These are phyloP conservation scores for Chrysomela aeneicollis DNA, from an alignment of 2,888 invertebrate species.

Conservation along the genomic window DNA sequence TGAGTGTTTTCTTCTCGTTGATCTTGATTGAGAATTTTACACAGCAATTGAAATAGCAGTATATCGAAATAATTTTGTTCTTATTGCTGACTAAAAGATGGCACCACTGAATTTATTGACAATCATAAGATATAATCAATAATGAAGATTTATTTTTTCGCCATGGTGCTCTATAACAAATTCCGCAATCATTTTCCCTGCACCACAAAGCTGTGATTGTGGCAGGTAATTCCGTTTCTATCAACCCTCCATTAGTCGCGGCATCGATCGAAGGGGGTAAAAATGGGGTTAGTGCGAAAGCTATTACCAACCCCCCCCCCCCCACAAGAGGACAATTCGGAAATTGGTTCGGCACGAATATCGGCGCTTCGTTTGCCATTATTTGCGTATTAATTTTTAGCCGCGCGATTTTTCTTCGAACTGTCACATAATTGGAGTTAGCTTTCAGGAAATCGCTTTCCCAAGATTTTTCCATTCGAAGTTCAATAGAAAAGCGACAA, in stretches of 20 bases:
- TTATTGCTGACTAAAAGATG: too few relatives aligned
- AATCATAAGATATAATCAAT: too few relatives aligned
- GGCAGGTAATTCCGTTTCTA: constrained; percentile 35
- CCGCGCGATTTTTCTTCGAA: constrained; percentile 31
- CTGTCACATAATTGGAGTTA: constrained; percentile 35
- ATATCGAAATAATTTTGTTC: too few relatives aligned
- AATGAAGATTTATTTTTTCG: too few relatives aligned
- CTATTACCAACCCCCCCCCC: constrained; percentile 40
- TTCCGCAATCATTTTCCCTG: not conserved
- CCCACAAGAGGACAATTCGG: constrained; percentile 56
- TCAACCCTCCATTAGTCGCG: constrained; percentile 44
- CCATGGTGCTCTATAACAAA: too few relatives aligned
- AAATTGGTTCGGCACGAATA: constrained; percentile 58
- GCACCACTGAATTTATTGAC: too few relatives aligned
- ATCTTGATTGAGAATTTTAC: too few relatives aligned
- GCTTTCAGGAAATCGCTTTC: constrained; percentile 32
- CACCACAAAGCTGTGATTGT: constrained; percentile 25
- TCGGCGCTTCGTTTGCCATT: constrained; percentile 56
- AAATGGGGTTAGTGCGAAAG: constrained; percentile 46
- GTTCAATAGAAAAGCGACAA: not conserved
- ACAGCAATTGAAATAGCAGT: too few relatives aligned
- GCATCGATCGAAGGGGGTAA: constrained; percentile 46
- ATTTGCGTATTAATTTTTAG: constrained; percentile 56
- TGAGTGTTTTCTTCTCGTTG: too few relatives aligned
- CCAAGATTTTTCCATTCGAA: constrained; percentile 24